phyloP scores from a whole-genome alignment of 2,113 vertebrate species.

The Gracilinanus agilis region DNA sequence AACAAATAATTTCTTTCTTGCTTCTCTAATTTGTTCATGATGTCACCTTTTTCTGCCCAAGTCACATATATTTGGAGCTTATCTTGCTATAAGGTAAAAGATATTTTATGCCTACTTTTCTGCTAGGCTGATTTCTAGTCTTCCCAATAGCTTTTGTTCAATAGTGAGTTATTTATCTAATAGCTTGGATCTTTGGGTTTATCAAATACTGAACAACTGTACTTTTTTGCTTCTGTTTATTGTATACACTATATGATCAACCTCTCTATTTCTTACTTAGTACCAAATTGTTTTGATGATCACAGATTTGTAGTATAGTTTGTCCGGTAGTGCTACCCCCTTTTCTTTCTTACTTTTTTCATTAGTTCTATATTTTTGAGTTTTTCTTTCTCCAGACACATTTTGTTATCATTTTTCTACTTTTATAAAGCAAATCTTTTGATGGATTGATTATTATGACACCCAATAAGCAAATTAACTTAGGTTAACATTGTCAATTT shows the following conservation, averaged over 20 bases:
- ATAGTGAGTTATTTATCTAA: neutral
- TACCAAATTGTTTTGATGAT: neutral
- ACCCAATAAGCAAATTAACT: neutral
- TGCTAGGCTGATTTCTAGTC: neutral
- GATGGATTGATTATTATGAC: neutral
- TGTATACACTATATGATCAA: neutral
- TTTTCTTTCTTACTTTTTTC: neutral
- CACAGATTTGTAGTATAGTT: neutral
- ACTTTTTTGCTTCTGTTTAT: neutral
- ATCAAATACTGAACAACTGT: neutral
- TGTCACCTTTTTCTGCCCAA: neutral
- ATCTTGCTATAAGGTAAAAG: neutral
- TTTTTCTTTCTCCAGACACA: neutral
- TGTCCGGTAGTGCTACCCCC: neutral
- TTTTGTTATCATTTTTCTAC: neutral
- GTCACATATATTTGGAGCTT: neutral
- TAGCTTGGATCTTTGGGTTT: neutral
- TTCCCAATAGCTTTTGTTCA: neutral
- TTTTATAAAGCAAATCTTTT: neutral
- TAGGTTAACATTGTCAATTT: neutral
- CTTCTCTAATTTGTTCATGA: neutral
- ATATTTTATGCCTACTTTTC: neutral
- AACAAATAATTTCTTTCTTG: neutral
- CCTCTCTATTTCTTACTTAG: neutral
- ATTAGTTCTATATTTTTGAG: neutral